Base-by-base conservation (phyloP, 2,797 vertebrate genomes). In the Simalia tracyae region DNA sequence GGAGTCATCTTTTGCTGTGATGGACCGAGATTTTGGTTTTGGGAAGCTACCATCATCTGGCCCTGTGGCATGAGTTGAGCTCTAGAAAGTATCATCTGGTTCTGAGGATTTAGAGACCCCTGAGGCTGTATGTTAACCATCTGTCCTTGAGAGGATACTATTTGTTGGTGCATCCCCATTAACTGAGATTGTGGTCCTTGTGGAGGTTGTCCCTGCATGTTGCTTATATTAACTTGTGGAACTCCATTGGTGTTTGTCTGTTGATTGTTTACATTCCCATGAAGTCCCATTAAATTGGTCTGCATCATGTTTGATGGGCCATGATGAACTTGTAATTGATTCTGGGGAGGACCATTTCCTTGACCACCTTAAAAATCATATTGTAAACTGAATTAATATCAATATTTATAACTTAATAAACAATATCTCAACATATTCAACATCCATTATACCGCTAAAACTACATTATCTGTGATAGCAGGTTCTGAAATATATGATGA, bases 121-220 rank as follows among this genome's bases (percentile, higher is more conserved):
- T 98, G 98, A 94, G 97, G 97, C 95, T 98, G 98, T 93, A 97
- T 96, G 88, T 97, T 97, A 91, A 97, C 98, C 98, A 99, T 98
- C 96, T 99, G 99, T 95, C 98, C 98, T 97, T 99, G 99, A 95
- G 99, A 99, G 92, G 99, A 98, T 89, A 98, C 98, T 2, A 99
- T 98, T 94, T 98, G 98, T 97, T 99, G 99, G 97, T 99, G 99
- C 98, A 99, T 99, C 96, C 98, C 98, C 97, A 99, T 98, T 93
- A 99, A 98, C 94, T 99, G 99, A 96, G 98, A 98, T 97, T 98
- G 98, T 96, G 98, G 97, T 97, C 98, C 98, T 97, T 99, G 98
- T 95, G 98, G 98, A 92, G 98, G 97, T 95, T 99, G 99, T 86
- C 98, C 98, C 97, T 97, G 98, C 66, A 99, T 98, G 96, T 91